Evolutionary conservation across 1,140 invertebrate genomes (phyloP).

Genomic region (Drosophila pseudoobscura): DNA sequence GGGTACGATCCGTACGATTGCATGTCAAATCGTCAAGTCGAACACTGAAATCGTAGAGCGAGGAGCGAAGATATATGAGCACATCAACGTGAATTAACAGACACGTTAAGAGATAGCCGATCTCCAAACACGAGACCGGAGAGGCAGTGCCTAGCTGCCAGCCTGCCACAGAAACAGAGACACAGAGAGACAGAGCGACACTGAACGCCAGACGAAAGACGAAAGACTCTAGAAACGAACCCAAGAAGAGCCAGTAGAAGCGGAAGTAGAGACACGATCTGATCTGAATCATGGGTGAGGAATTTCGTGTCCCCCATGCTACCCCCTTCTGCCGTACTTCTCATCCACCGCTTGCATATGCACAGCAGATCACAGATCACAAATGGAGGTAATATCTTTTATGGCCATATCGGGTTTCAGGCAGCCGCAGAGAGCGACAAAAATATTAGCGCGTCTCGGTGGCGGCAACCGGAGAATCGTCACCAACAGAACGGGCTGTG

Average conservation of each 20-base stretch:
- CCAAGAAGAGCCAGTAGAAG: constrained; percentile 31
- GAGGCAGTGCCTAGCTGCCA: not conserved
- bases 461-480: constrained; percentile 1
- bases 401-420: constrained; percentile 74
- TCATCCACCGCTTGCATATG: constrained; percentile 6
- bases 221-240: constrained; percentile 74
- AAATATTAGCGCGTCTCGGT: not conserved
- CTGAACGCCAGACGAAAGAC: constrained; percentile 2
- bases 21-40: constrained; percentile 48
- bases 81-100: constrained; percentile 78
- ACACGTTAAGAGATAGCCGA: constrained; percentile 76
- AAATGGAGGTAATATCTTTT: constrained; percentile 60
- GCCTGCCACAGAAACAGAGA: not conserved
- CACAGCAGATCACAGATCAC: constrained; percentile 30
- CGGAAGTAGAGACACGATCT: constrained; percentile 41
- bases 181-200: constrained; percentile 2
- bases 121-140: constrained; percentile 62
- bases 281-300: constrained; percentile 61
- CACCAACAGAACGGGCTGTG: constrained; percentile 50
- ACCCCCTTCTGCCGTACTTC: too few species aligned
- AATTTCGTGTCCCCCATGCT: constrained; percentile 13
- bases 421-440: constrained; percentile 13
- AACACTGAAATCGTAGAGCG: constrained; percentile 66
- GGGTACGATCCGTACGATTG: constrained; percentile 20
- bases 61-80: constrained; percentile 73